A percentile compares a stretch with the other conserved stretches of the same genome.
phyloP scores from a whole-genome alignment of 2,113 vertebrate species.

The Crotophaga sulcirostris region DNA sequence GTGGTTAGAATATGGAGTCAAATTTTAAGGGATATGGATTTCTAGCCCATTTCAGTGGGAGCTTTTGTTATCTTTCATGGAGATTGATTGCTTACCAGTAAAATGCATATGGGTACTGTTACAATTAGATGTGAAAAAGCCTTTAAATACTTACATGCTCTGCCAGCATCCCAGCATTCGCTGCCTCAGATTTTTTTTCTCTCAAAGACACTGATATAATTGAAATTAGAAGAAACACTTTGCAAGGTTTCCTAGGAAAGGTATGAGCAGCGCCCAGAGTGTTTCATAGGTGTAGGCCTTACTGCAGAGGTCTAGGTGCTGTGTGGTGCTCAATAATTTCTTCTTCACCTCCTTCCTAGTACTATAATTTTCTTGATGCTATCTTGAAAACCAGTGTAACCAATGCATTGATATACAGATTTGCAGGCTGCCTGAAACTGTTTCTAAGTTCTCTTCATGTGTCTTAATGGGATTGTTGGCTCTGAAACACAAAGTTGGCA shows the following conservation, averaged over 20 bases:
- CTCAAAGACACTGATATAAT: neutral
- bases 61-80: neutral
- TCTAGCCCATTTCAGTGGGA: neutral
- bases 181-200: neutral
- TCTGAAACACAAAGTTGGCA: neutral
- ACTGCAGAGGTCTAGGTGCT: neutral
- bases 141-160: neutral
- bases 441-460: neutral
- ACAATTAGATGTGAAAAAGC: neutral
- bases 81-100: neutral
- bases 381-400: neutral
- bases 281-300: neutral
- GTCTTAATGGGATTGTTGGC: neutral
- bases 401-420: neutral
- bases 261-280: neutral
- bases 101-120: neutral
- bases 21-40: neutral
- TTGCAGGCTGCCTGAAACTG: neutral
- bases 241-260: neutral
- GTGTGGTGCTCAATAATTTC: neutral
- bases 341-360: neutral
- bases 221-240: neutral
- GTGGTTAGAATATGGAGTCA: neutral
- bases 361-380: neutral
- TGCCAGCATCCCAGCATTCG: neutral